A percentile compares a stretch with the other conserved stretches of the same genome.
These are phyloP conservation scores for Poeciliopsis occidentalis DNA, from an alignment of 2,113 vertebrate genomes.

Conservation along the genomic window DNA sequence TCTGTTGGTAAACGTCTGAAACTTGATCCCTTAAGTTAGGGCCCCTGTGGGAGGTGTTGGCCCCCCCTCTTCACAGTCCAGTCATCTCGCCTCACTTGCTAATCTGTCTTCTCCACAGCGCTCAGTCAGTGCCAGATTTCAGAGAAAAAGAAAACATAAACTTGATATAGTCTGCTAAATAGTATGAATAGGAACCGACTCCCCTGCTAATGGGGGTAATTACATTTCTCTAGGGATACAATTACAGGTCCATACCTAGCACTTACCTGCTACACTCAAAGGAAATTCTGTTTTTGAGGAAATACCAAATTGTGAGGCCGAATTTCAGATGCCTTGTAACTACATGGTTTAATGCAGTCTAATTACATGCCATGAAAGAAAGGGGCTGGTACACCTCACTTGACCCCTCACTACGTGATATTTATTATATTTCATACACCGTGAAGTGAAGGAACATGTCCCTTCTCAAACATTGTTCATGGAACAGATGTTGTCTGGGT, in stretches of 20 bases:
- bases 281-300: conserved; percentile 61
- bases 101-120: conserved; percentile 1
- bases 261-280: conserved; percentile 68
- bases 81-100: conserved; percentile 43
- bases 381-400: conserved; percentile 8
- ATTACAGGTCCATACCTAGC: conserved; percentile 62
- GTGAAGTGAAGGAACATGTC: neutral
- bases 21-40: conserved; percentile 64
- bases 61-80: conserved; percentile 36
- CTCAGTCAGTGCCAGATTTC: conserved; percentile 22
- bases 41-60: conserved; percentile 65
- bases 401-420: conserved; percentile 21
- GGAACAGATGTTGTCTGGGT: conserved; percentile 60
- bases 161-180: conserved; percentile 44
- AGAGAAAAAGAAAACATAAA: conserved; percentile 42
- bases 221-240: conserved; percentile 61
- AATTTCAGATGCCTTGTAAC: conserved; percentile 41
- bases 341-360: conserved; percentile 50
- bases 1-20: conserved; percentile 78
- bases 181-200: conserved; percentile 53
- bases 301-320: conserved; percentile 53
- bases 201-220: conserved; percentile 66
- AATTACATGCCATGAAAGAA: conserved; percentile 45
- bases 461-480: conserved; percentile 6
- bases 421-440: conserved; percentile 16